These are phyloP conservation scores for Calameuta pallipes DNA, from an alignment of 2,888 invertebrate species.

Conservation along the genomic window DNA sequence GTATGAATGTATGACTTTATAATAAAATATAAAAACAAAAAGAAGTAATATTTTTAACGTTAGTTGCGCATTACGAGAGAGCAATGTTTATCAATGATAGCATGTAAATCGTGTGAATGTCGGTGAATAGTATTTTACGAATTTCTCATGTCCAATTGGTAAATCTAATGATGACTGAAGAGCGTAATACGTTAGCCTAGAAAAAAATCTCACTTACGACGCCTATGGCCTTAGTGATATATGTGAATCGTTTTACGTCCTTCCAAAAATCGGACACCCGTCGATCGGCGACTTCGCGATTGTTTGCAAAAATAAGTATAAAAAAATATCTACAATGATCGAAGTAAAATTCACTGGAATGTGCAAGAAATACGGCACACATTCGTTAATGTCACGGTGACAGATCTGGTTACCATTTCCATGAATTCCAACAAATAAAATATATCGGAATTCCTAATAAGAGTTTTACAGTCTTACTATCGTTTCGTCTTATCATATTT, in stretches of 20 bases:
- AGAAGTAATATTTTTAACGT: background rate
- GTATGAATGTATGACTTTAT: background rate
- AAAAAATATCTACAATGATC: background rate
- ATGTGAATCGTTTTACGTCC: background rate
- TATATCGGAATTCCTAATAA: constrained; percentile 29
- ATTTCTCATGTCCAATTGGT: background rate
- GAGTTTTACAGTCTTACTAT: constrained; percentile 51
- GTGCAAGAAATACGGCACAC: background rate
- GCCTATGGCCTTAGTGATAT: background rate
- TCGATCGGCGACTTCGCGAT: background rate
- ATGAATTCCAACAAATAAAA: background rate
- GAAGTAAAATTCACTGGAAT: background rate
- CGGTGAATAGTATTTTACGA: background rate
- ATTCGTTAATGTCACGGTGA: background rate
- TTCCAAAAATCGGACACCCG: background rate
- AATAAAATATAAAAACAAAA: background rate
- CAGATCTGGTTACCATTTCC: background rate
- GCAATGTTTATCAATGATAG: background rate
- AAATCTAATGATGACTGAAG: background rate
- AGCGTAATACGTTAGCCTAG: background rate
- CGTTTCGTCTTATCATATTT: constrained; percentile 10
- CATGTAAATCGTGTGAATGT: background rate
- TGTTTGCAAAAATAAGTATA: background rate
- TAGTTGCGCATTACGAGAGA: background rate
- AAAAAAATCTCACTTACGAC: background rate